Evolutionary conservation across 2,888 invertebrate genomes (phyloP), one percentile per base, ranked within the genome.

Genomic region (Atethmia centrago): DNA sequence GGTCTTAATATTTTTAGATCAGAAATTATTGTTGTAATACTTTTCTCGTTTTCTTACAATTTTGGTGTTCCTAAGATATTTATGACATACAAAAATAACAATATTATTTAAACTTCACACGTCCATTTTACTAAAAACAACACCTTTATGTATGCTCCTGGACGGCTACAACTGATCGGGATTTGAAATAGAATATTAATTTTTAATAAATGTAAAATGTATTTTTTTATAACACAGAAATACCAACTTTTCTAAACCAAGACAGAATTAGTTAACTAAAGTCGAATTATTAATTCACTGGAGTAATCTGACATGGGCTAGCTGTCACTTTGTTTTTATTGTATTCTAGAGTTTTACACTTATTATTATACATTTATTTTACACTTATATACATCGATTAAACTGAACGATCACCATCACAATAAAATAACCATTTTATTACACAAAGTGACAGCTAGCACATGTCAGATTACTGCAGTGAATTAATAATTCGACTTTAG

Each of bases 51-150:
- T 59, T 36, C 28, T 19, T 56, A 21, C 2, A 31, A 12, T 31
- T 58, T n/a, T 7, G 21, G 5, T 21, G 21, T 31, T 31, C 21
- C 2, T 16, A 19, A 55, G 5, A 49, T 49, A 49, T 21, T 9
- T 51, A n/a, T n/a, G n/a, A 56, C 19, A 56, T 56, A 56, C 19
- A 61, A 61, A 61, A 25, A 61, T 10, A 61, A 40, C 9, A 59
- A 59, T n/a, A 40, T 25, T 25, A 40, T 19, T 25, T 7, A 19
- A 42, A 61, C 9, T 10, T 61, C 16, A 25, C 61, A 25, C 40
- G 16, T 19, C 40, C 2, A n/a, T 40, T n/a, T 40, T 36, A 58
- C n/a, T 0, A 55, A 56, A 56, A 1, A 36, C n/a, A 58, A n/a
- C 58, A 58, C 8, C 19, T 21, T 31, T 21, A 14, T 1, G 3